Percentiles rank a stretch among this genome's conserved stretches.
These are phyloP conservation scores for Chlamydotis undulata DNA, from an alignment of 2,113 vertebrate species.

Conservation along the genomic window DNA sequence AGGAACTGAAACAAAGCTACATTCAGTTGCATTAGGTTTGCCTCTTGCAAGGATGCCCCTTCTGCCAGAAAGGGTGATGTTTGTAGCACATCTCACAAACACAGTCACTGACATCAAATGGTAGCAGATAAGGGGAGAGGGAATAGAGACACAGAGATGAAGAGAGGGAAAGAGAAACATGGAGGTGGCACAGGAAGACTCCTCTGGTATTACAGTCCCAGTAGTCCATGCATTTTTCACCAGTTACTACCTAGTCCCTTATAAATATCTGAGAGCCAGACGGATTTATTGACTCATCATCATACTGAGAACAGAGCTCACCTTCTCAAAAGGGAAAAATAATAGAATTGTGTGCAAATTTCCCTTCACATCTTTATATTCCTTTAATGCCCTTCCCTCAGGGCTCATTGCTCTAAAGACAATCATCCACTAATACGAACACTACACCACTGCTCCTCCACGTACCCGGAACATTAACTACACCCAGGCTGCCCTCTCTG, in stretches of 20 bases:
- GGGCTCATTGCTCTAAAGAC: conserved; percentile 67
- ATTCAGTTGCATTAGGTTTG: not conserved
- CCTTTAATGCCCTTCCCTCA: conserved; percentile 68
- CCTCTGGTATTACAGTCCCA: conserved; percentile 38
- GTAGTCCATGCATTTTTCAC: conserved; percentile 52
- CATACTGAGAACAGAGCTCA: conserved; percentile 54
- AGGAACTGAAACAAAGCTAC: not conserved
- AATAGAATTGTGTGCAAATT: conserved; percentile 58
- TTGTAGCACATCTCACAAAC: not conserved
- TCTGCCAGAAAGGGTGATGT: not conserved
- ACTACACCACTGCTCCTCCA: not conserved
- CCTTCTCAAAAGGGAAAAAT: conserved; percentile 61
- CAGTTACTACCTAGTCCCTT: conserved; percentile 66
- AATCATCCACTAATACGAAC: conserved; percentile 47
- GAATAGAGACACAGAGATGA: not conserved
- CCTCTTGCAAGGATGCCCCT: not conserved
- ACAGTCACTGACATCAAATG: not conserved
- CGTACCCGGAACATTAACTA: not conserved
- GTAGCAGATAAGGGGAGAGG: not conserved
- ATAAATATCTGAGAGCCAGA: conserved; percentile 59
- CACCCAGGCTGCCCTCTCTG: conserved; percentile 15
- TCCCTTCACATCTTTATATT: conserved; percentile 51
- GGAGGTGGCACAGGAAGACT: not conserved
- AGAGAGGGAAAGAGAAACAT: not conserved
- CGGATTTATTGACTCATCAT: conserved; percentile 61